Evolutionary conservation across 1,140 invertebrate genomes (phyloP).

Genomic region (Bombus waltoni): DNA sequence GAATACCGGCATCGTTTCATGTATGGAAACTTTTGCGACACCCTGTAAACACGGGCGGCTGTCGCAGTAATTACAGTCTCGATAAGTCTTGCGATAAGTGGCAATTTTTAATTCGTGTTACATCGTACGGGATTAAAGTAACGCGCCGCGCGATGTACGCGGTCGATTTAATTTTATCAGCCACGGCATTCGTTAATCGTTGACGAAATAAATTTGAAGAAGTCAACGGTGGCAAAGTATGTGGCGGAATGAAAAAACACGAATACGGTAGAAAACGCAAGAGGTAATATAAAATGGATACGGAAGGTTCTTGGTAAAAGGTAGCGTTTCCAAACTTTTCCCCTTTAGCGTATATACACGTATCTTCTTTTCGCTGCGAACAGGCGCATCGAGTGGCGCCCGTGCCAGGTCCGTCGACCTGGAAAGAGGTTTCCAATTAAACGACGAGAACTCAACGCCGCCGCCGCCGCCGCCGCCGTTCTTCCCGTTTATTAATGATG

Average conservation of each 20-base stretch:
- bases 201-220: neutral
- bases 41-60: neutral
- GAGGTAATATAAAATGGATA: neutral
- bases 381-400: neutral
- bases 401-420: neutral
- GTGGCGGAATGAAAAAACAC: neutral
- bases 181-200: neutral
- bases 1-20: neutral
- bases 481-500: slow-evolving; percentile 41
- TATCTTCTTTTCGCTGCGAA: neutral
- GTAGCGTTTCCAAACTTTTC: neutral
- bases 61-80: neutral
- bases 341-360: neutral
- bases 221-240: too few relatives aligned
- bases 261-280: too few relatives aligned
- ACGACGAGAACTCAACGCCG: slow-evolving; percentile 2
- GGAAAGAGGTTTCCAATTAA: slow-evolving; percentile 36
- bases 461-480: neutral
- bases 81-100: neutral
- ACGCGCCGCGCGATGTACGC: neutral
- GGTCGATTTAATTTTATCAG: neutral
- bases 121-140: neutral
- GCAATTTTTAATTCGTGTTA: neutral
- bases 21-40: too few relatives aligned
- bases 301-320: neutral